A percentile compares a stretch with the other conserved stretches of the same genome.
Evolutionary conservation across 2,797 vertebrate species (phyloP).

Genomic region (Gymnoscopelus braueri): DNA sequence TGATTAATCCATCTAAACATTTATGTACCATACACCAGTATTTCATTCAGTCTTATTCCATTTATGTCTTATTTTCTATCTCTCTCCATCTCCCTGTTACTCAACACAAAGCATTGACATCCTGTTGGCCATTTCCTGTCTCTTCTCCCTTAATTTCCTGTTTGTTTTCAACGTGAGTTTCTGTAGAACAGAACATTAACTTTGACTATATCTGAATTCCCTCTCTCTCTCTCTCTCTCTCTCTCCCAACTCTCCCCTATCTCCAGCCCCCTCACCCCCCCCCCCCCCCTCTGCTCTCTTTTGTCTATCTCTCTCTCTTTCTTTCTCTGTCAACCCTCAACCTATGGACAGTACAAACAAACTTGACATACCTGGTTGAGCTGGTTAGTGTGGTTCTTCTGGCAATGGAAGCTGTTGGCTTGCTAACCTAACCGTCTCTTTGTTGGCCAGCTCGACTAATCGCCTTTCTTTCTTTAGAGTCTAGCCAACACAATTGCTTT

Average conservation of each 20-base stretch:
- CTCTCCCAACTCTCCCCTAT: conserved; percentile 20
- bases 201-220: conserved; percentile 1
- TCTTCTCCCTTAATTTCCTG: conserved; percentile 80
- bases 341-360: not conserved
- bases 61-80: conserved; percentile 13
- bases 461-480: not conserved
- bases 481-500: conserved; percentile 40
- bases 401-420: conserved; percentile 34
- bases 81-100: conserved; percentile 37
- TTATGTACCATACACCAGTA: not conserved
- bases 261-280: not conserved
- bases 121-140: conserved; percentile 80
- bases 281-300: not conserved
- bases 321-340: not conserved
- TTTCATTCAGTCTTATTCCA: not conserved
- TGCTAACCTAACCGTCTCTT: conserved; percentile 49
- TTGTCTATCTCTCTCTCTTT: conserved; percentile 20
- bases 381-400: conserved; percentile 68
- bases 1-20: conserved; percentile 19
- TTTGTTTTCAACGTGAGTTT: conserved; percentile 65
- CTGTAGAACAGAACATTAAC: conserved; percentile 19
- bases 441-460: conserved; percentile 45
- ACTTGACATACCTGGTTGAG: conserved; percentile 50
- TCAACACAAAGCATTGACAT: conserved; percentile 68
- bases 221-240: conserved; percentile 35